Base-by-base conservation (phyloP, 2,888 invertebrate genomes). In the Helicoverpa assulta region DNA sequence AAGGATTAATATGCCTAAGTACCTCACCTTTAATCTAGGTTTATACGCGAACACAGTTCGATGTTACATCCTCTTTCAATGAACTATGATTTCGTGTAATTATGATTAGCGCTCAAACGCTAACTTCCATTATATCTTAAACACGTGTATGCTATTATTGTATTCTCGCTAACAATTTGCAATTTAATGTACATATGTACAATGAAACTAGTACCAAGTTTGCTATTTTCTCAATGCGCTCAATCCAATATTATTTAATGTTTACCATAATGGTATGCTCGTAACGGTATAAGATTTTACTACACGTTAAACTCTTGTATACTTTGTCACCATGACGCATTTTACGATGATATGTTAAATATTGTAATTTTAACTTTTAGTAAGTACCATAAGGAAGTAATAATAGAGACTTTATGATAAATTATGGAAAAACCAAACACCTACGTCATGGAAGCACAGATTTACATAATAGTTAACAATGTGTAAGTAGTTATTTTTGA, bases 321-420 rank as follows among this genome's bases (percentile, higher is more conserved):
- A 33, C 2, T 33, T 33, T 7, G 33, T 33, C 8, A 47, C 47
- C 5, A 47, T 52, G 7, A 5, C 14, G 14, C 3, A 16, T 16
- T 58, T 37, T 2, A 21, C 37, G n/a, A 37, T 12, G 5, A 33
- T 6, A 10, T 53, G 18, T 18, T 0, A 59, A 69, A 47, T 26
- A 18, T 50, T 56, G 10, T 29, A 59, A 40, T 59, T 59, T 33
- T 10, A 74, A 61, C 52, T 52, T 40, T 40, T 18, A 29, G 18
- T 29, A 10, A 47, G 0, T 14, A 47, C 6, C 6, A 52, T 55
- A 37, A 43, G 57, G 50, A 26, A 1, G n/a, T 4, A 37, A 16
- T 4, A 37, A 16, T 14, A 18, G 1, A 16, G 0, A 37, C 8
- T 14, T 16, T 10, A 19, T 26, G 7, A 19, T 40, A 37, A 57